A percentile compares a stretch with the other conserved stretches of the same genome.
These are phyloP conservation scores for Mylabris sibirica DNA, from an alignment of 2,888 invertebrate genomes.

Conservation along the genomic window DNA sequence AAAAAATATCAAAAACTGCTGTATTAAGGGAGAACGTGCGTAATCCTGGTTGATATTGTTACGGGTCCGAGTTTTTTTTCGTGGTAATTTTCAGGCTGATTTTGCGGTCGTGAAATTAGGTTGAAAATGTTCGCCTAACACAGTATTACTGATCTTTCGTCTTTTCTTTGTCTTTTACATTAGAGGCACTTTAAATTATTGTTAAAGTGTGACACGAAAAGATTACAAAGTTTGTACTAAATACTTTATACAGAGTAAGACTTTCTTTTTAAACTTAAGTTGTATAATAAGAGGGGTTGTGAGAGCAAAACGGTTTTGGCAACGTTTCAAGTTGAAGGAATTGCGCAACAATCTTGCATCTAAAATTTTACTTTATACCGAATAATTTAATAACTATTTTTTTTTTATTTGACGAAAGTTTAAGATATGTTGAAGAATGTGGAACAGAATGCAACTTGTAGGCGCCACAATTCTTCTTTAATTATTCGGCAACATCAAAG, in stretches of 20 bases:
- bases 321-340: not conserved
- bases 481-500: conserved; percentile 14
- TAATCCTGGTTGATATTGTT: not conserved
- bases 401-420: not conserved
- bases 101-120: not conserved
- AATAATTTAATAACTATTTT: not conserved
- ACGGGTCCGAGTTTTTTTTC: not conserved
- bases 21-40: not conserved
- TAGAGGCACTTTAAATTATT: not conserved
- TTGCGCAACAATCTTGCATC: not conserved
- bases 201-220: not conserved
- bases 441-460: not conserved
- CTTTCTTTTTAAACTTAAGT: not conserved
- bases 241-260: not conserved
- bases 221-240: conserved; percentile 5
- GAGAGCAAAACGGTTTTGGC: conserved; percentile 1
- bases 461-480: conserved; percentile 8
- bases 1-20: not conserved
- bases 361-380: not conserved
- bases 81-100: not conserved
- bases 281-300: not conserved
- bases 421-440: not conserved
- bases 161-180: not conserved
- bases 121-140: not conserved
- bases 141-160: not conserved